Evolutionary conservation across 2,888 invertebrate genomes (phyloP).

Genomic region (Temnothorax unifasciatus): DNA sequence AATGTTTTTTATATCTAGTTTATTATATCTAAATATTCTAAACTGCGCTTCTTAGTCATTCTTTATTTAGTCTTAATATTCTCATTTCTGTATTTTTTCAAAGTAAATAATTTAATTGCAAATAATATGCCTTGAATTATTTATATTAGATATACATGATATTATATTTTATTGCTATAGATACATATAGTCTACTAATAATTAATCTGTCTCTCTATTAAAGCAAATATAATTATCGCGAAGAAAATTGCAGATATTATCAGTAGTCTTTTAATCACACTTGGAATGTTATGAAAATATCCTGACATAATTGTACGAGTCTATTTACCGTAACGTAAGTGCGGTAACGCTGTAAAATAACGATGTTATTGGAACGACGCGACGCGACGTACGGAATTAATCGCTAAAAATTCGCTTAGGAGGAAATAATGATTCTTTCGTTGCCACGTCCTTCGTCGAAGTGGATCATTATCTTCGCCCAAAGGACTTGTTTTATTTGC

Average conservation of each 20-base stretch:
- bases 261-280: background rate
- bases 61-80: background rate
- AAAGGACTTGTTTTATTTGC: conserved; percentile 67
- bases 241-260: background rate
- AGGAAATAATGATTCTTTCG: conserved; percentile 41
- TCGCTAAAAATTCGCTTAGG: background rate
- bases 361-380: conserved; percentile 5
- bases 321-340: background rate
- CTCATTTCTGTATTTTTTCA: background rate
- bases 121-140: background rate
- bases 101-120: background rate
- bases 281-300: background rate
- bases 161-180: too few species aligned
- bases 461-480: conserved; percentile 65
- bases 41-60: background rate
- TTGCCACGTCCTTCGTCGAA: conserved; percentile 37
- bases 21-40: background rate
- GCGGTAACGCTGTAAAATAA: conserved; percentile 5
- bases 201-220: background rate
- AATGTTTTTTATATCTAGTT: background rate
- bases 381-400: background rate
- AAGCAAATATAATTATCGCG: background rate
- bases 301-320: background rate
- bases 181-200: too few species aligned
- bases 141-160: background rate